Evolutionary conservation across 2,888 invertebrate genomes (phyloP), one percentile per base, ranked within the genome.

Genomic region (Microchrysa polita): DNA sequence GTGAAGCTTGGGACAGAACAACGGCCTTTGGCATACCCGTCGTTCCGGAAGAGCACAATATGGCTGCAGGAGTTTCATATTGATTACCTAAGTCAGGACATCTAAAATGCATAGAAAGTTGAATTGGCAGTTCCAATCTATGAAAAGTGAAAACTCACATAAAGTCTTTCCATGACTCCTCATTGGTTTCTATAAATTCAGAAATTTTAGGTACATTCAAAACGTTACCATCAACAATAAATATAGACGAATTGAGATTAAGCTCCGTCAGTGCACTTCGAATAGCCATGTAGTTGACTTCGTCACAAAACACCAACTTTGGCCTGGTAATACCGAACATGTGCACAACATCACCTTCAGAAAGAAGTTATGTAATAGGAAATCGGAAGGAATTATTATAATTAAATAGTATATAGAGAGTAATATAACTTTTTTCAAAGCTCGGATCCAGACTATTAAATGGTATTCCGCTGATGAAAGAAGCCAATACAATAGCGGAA

Each of bases 251-350:
- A 1, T 79, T 78, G 2, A 79, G 77, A 1, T 74, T 57, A 55
- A 83, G 42, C 27, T 79, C 78, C 1, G 75, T 40, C 2, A 79
- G 77, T 2, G 80, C 80, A 0, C 76, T 75, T 9, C 74, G 73
- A 0, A 82, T 78, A 5, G 74, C 78, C 1, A 77, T 75, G 67
- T 81, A 83, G 69, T 79, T 76, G 1, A 74, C 73, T 1, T 80
- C 81, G 78, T 83, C 83, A 72, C 84, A 84, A 69, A 84, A 84
- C 53, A 84, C 81, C 5, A 84, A 48, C 16, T 80, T 80, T 0
- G 84, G 84, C 5, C 80, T 80, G 1, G 83, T 83, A 60, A 80
- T 79, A 61, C 78, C 79, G 60, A 82, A 82, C 34, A 82, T 78
- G 65, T 83, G 81, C 73, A 80, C 81, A 7, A 84, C 79, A 16